A percentile compares a stretch with the other conserved stretches of the same genome.
These are phyloP conservation scores for Gorsachius goisagi DNA, from an alignment of 2,113 vertebrate species.

Conservation along the genomic window DNA sequence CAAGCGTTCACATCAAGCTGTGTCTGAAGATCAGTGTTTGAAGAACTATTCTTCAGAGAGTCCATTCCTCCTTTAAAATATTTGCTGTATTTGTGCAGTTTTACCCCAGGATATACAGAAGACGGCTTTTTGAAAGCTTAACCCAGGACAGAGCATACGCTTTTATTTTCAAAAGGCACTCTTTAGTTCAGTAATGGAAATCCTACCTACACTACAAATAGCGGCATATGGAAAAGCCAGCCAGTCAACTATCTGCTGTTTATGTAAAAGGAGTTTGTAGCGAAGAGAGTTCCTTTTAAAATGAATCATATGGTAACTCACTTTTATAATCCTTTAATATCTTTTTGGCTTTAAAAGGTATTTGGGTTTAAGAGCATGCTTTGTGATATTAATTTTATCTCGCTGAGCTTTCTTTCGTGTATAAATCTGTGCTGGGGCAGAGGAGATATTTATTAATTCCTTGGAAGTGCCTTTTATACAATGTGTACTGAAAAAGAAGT, in stretches of 20 bases:
- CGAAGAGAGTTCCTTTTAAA: constrained; percentile 25
- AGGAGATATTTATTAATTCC: constrained; percentile 30
- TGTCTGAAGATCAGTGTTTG: background rate
- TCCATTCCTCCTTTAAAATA: background rate
- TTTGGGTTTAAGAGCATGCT: constrained; percentile 34
- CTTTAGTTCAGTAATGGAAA: constrained; percentile 31
- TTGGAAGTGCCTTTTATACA: constrained; percentile 34
- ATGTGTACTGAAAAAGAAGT: background rate
- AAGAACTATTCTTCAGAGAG: constrained; percentile 18
- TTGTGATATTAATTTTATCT: constrained; percentile 11
- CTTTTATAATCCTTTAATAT: constrained; percentile 32
- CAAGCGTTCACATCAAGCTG: background rate
- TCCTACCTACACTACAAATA: constrained; percentile 21
- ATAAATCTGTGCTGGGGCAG: constrained; percentile 3
- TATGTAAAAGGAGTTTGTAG: constrained; percentile 11
- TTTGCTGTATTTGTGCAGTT: constrained; percentile 15
- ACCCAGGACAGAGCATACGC: background rate
- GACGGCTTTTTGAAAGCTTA: constrained; percentile 16
- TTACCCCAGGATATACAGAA: background rate
- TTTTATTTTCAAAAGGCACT: constrained; percentile 6
- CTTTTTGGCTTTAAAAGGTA: background rate
- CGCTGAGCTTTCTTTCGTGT: background rate
- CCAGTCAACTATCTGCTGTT: constrained; percentile 19
- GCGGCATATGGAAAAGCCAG: background rate
- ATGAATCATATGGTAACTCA: constrained; percentile 58